Evolutionary conservation across 1,140 invertebrate species (phyloP), one percentile per base, ranked within the genome.

Genomic region (Ruditapes philippinarum): DNA sequence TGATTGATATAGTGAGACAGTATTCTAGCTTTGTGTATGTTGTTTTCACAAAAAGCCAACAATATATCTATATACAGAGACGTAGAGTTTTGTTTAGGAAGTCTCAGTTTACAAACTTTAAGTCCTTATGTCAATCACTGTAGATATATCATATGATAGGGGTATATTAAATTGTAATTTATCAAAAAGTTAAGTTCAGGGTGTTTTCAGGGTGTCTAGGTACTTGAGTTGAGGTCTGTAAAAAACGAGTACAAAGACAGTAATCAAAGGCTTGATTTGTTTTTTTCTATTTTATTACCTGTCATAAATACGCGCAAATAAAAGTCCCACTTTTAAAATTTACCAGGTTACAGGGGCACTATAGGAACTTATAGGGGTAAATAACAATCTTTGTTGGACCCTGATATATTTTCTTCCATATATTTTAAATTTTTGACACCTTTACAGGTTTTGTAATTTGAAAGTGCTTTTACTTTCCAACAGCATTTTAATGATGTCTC

Each of bases 91-190:
- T 38, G 65, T 70, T 70, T 33, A 3, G 22, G 3, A 38, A 22
- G 65, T 70, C 65, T 70, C 65, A n/a, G 65, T 70, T 70, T 70
- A 70, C 65, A 70, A 70, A 70, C 28, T 36, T 70, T 22, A 70
- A 38, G 65, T 70, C 33, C 31, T 25, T 49, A 45, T 78, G 74
- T 78, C 74, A 78, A 78, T 78, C 74, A 78, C 11, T 5, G 49
- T 49, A 74, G 42, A 74, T 74, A 57, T 36, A 57, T 78, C 74
- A 54, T 51, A 54, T 78, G 74, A 78, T 78, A 78, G 9, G 28
- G 49, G 45, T 51, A 31, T 78, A 78, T 78, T 78, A 57, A 78
- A 78, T 78, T 51, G 42, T 49, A 49, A 78, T 78, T 78, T 78
- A 54, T 78, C 74, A 51, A 51, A 78, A 45, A 78, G n/a, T 12